These are phyloP conservation scores for Ennomos fuscantarius DNA, from an alignment of 2,888 invertebrate genomes.

Conservation along the genomic window DNA sequence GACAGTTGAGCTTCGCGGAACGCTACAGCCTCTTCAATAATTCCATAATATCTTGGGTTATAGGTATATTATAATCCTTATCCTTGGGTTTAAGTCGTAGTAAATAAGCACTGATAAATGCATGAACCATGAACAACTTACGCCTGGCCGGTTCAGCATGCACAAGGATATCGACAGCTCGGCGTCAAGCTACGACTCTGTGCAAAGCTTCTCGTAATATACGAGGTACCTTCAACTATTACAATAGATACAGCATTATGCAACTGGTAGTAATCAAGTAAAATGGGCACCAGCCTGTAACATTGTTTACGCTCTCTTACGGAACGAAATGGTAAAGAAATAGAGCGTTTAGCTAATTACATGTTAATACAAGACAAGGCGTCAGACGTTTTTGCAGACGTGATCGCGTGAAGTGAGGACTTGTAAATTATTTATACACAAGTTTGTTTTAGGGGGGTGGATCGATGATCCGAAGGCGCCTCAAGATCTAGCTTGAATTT, in stretches of 20 bases:
- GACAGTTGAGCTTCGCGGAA: no score
- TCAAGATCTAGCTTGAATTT: no score
- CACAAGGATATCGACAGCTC: constrained; percentile 4
- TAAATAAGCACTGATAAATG: no score
- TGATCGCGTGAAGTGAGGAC: constrained; percentile 12
- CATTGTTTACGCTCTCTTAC: constrained; percentile 64
- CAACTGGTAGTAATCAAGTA: constrained; percentile 44
- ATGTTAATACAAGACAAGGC: constrained; percentile 28
- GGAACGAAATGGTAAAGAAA: constrained; percentile 47
- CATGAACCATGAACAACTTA: constrained; percentile 17
- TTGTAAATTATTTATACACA: not conserved
- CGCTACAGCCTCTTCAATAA: no score
- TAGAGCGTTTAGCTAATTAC: constrained; percentile 58
- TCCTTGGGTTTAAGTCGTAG: no score
- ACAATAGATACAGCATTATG: constrained; percentile 47
- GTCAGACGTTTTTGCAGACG: constrained; percentile 11
- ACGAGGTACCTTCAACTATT: not conserved
- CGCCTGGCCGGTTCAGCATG: constrained; percentile 19
- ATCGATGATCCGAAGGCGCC: not conserved
- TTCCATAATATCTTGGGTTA: no score
- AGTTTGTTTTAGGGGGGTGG: not conserved
- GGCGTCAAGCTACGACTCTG: constrained; percentile 5
- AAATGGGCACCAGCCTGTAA: constrained; percentile 47
- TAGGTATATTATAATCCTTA: no score
- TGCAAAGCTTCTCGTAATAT: not conserved